Percentiles rank a stretch among this genome's conserved stretches.
Evolutionary conservation across 2,797 vertebrate species (phyloP).

Genomic region (Chelmon rostratus): DNA sequence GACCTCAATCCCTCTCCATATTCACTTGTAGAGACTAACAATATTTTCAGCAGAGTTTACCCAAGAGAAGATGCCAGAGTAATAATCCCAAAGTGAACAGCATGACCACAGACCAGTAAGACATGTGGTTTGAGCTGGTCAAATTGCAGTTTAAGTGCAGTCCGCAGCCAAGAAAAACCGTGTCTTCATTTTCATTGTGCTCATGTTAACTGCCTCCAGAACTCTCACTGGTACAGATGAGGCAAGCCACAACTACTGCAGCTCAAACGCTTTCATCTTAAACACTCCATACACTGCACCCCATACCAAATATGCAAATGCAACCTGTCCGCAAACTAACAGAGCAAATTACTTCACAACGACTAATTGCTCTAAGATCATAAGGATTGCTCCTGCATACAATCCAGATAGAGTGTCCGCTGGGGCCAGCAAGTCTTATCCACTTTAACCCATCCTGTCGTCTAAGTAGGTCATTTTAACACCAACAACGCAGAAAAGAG

Average conservation of each 20-base stretch:
- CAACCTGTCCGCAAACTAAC: not conserved
- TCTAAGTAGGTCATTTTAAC: too few species aligned
- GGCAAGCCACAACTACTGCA: not conserved
- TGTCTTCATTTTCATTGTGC: not conserved
- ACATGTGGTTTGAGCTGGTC: conserved; percentile 8
- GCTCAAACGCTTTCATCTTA: not conserved
- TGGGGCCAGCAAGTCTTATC: not conserved
- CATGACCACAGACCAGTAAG: conserved; percentile 23
- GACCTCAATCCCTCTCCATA: conserved; percentile 21
- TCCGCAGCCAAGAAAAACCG: conserved; percentile 1
- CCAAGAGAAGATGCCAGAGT: conserved; percentile 3
- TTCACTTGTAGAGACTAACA: conserved; percentile 34
- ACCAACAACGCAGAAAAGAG: too few species aligned
- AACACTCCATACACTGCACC: not conserved
- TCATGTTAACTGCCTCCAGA: not conserved
- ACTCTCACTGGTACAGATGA: not conserved
- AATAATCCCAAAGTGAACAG: conserved; percentile 23
- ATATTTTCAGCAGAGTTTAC: conserved; percentile 33
- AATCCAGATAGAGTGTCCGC: not conserved
- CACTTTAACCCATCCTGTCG: not conserved
- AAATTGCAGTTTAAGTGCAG: not conserved
- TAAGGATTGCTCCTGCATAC: not conserved
- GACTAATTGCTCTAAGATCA: not conserved
- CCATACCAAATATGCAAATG: not conserved
- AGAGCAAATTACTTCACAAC: not conserved